Conservation (phyloP, 2,113 vertebrate genomes). For the Myotis brandtii region DNA sequence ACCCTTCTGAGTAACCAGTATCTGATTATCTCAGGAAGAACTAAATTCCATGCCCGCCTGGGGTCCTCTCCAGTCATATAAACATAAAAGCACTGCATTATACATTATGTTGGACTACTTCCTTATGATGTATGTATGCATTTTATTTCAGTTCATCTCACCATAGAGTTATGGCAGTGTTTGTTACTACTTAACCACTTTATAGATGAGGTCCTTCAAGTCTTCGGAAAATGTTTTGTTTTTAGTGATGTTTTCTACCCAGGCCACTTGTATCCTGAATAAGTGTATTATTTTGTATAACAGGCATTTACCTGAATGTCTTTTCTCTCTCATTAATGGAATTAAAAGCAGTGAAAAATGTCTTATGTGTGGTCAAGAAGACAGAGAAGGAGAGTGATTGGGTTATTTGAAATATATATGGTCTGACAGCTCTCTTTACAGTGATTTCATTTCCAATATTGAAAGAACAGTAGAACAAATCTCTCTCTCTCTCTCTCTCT, state of each 20-base stretch:
- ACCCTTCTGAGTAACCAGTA: background rate
- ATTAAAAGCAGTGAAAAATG: constrained; percentile 47
- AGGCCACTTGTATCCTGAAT: background rate
- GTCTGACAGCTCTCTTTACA: constrained; percentile 33
- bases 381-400: background rate
- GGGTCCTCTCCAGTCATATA: background rate
- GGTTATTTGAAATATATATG: constrained; percentile 39
- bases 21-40: background rate
- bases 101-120: background rate
- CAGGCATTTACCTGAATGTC: background rate
- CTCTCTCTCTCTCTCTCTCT: no score
- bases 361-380: constrained; percentile 16
- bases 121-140: background rate
- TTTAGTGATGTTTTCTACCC: background rate
- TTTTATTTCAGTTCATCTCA: constrained; percentile 40
- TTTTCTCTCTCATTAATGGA: constrained; percentile 8
- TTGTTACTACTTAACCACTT: background rate
- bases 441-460: constrained; percentile 69
- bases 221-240: constrained; percentile 32
- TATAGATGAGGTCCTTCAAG: background rate
- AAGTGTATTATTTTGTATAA: constrained; percentile 12
- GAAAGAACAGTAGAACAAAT: background rate
- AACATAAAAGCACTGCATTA: background rate
- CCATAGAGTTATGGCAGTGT: background rate
- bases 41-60: background rate